Conservation (phyloP, 2,888 invertebrate genomes). For the Drosophila percnosoma region DNA sequence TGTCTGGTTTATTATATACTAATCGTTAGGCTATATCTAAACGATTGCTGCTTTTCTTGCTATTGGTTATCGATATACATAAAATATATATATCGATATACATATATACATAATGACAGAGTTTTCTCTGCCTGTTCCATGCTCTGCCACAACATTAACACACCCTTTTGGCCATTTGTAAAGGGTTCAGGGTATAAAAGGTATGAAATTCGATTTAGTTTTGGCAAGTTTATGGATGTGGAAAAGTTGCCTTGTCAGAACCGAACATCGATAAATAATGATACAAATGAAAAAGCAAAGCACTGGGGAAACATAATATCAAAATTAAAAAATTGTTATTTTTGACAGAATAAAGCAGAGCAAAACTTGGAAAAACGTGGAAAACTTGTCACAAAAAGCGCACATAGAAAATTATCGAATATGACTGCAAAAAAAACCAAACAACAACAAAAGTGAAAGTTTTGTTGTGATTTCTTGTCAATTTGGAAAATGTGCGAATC, state of each 20-base stretch:
- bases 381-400: not conserved
- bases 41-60: not conserved
- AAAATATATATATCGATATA: no score
- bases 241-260: not conserved
- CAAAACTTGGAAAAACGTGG: not conserved
- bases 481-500: conserved; percentile 6
- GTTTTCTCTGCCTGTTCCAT: not conserved
- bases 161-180: not conserved
- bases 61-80: not conserved
- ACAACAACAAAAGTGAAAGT: conserved; percentile 3
- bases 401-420: not conserved
- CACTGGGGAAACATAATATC: not conserved
- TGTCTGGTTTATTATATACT: not conserved
- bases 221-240: conserved; percentile 3
- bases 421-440: not conserved
- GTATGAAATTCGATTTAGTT: conserved; percentile 1
- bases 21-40: not conserved
- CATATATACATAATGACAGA: not conserved
- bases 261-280: not conserved
- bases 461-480: conserved; percentile 6
- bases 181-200: not conserved
- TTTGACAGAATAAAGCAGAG: not conserved
- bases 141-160: not conserved
- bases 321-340: not conserved
- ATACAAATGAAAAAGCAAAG: not conserved